A percentile compares a stretch with the other conserved stretches of the same genome.
These are phyloP conservation scores for Pterobdella sp. DNA, from an alignment of 2,888 invertebrate species.

Conservation along the genomic window DNA sequence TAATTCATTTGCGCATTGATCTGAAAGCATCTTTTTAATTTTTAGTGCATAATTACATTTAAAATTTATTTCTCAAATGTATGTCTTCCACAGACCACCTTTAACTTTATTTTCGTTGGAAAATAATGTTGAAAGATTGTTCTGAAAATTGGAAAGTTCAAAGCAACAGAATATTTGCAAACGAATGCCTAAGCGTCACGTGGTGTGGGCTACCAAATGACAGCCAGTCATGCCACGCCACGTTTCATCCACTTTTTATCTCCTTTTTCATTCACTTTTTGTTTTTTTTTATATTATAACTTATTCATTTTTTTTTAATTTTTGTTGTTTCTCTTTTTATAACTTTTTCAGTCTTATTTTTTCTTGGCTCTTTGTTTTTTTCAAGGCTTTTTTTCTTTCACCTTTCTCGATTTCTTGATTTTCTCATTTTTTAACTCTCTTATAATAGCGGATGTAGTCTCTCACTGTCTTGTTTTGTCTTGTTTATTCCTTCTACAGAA, in stretches of 20 bases:
- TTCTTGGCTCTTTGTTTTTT: neutral
- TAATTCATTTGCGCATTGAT: no score
- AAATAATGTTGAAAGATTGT: neutral
- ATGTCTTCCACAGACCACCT: no score
- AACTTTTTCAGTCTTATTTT: neutral
- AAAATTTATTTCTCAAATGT: neutral
- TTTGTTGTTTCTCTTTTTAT: neutral
- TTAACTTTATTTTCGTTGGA: no score
- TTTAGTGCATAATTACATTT: neutral
- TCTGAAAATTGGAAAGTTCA: constrained; percentile 12
- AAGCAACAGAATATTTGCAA: neutral
- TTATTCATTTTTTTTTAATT: neutral
- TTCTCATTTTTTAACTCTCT: neutral
- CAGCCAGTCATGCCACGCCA: neutral
- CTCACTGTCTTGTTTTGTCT: no score
- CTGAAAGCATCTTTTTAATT: no score
- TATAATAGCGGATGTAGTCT: no score
- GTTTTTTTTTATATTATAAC: neutral
- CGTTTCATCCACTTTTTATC: no score
- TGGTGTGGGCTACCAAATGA: neutral
- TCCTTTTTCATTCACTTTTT: no score
- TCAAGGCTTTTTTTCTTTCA: neutral
- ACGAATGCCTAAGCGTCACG: neutral
- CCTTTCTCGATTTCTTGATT: neutral
- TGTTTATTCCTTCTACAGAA: no score